phyloP scores from a whole-genome alignment of 2,797 vertebrate genomes.

The Anniella stebbinsi region DNA sequence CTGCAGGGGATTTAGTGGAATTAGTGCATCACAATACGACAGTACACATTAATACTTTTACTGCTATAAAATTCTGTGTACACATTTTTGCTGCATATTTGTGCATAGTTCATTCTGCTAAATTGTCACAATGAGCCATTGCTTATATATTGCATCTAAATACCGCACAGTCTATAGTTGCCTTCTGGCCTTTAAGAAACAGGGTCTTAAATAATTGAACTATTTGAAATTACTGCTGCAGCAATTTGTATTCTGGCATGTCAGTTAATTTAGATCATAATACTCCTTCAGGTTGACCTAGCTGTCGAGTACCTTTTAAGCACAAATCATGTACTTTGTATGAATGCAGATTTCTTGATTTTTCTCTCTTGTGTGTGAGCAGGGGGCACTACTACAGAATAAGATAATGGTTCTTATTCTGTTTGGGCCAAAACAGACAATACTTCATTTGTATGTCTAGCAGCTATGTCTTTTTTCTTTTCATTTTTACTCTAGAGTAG shows the following conservation, averaged over 20 bases:
- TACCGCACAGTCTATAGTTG: neutral
- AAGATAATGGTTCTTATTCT: neutral
- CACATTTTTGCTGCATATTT: neutral
- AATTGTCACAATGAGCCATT: constrained; percentile 2
- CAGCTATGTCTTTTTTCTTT: too few relatives aligned
- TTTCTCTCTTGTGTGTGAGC: neutral
- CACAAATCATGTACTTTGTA: neutral
- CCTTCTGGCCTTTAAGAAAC: constrained; percentile 20
- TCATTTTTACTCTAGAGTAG: too few relatives aligned
- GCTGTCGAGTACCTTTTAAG: neutral
- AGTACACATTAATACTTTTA: constrained; percentile 2
- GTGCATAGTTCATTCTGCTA: constrained; percentile 7
- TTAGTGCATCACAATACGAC: neutral
- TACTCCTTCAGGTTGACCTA: neutral
- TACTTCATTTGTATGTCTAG: too few relatives aligned
- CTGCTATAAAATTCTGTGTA: neutral
- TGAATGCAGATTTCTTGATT: constrained; percentile 23
- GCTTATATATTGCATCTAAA: neutral
- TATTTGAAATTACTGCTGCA: neutral
- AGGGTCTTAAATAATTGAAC: neutral
- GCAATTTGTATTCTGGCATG: neutral
- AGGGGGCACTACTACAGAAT: neutral
- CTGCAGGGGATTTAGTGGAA: neutral
- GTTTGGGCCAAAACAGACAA: neutral
- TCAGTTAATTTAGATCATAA: neutral